Percentiles rank a stretch among this genome's conserved stretches.
Conservation (phyloP, 1,140 invertebrate species). For the Mylabris phalerata region DNA sequence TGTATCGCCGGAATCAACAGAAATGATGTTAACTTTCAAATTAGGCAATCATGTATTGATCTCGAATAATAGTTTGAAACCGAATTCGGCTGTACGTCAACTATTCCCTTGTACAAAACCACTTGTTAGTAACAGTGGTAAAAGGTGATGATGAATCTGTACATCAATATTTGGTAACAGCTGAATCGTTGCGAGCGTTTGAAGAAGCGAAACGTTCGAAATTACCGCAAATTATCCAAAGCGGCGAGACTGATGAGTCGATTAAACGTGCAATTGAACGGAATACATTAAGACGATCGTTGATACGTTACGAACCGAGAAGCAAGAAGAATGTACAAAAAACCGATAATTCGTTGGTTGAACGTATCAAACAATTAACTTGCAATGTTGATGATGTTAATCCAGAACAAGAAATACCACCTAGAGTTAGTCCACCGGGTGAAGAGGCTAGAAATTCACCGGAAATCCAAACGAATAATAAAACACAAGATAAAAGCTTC, state of each 20-base stretch:
- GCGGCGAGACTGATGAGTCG: slow-evolving; percentile 48
- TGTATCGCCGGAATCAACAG: slow-evolving; percentile 40
- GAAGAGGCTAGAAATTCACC: slow-evolving; percentile 46
- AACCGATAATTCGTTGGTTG: slow-evolving; percentile 62
- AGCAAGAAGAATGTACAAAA: slow-evolving; percentile 48
- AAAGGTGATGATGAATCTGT: slow-evolving; percentile 33
- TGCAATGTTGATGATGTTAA: slow-evolving; percentile 69
- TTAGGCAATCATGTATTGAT: slow-evolving; percentile 50
- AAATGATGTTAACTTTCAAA: slow-evolving; percentile 53
- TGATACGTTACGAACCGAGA: slow-evolving; percentile 54
- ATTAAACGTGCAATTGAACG: slow-evolving; percentile 63
- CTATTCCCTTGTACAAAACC: slow-evolving; percentile 52
- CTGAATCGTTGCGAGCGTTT: slow-evolving; percentile 56
- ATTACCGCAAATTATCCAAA: slow-evolving; percentile 44
- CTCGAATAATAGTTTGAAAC: slow-evolving; percentile 54
- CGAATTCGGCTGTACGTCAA: slow-evolving; percentile 67
- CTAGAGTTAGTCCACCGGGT: slow-evolving; percentile 48
- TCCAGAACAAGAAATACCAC: slow-evolving; percentile 27
- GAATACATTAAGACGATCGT: slow-evolving; percentile 60
- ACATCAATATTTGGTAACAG: slow-evolving; percentile 53
- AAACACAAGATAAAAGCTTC: slow-evolving; percentile 45
- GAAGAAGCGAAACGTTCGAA: slow-evolving; percentile 57
- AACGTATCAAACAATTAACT: slow-evolving; percentile 71
- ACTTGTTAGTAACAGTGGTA: slow-evolving; percentile 9
- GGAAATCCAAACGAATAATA: slow-evolving; percentile 31